Base-by-base conservation (phyloP, 1,140 invertebrate species). In the Drosophila elegans region DNA sequence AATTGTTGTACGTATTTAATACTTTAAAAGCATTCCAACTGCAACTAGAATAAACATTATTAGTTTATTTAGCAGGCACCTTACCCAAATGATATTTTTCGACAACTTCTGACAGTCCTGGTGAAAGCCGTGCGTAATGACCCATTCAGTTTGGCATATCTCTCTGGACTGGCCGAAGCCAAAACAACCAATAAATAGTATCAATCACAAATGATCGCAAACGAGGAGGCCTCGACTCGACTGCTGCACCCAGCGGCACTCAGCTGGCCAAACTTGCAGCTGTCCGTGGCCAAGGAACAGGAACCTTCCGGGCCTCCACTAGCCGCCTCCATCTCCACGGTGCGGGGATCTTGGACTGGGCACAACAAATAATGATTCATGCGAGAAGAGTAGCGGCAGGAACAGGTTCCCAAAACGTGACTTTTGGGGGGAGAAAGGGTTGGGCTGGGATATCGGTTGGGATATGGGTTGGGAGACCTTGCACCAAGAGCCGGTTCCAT, bases 361-460 rank as follows among this genome's bases (percentile, higher is more conserved):
- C 76, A 80, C 79, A 80, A 80, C 84, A 89, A 89, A 89, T 80
- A 89, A 84, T 89, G 84, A 89, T 89, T 89, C 84, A 89, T 89
- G 69, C 84, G 80, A 80, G 84, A 80, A 89, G 89, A 88, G 84
- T 84, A 89, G 84, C 80, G 64, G 73, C 80, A 63, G 73, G 77
- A 89, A 89, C 84, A 89, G 84, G 84, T 89, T 89, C 80, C 74
- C 41, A 16, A 80, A 82, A 84, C 80, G 78, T 81, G 78, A 82
- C 80, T 78, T 41, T 42, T 29, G 25, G n/a, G 12, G 38, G 42
- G 45, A 52, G 44, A 42, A 63, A 66, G 46, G 57, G 32, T 38
- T 29, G 16, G 21, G n/a, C 16, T 21, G 16, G 16, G 16, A 21
- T 21, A 21, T 21, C 16, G 16, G 16, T 21, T 21, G 16, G 16